Base-by-base conservation (phyloP, 2,113 vertebrate species). In the Plotosus lineatus region DNA sequence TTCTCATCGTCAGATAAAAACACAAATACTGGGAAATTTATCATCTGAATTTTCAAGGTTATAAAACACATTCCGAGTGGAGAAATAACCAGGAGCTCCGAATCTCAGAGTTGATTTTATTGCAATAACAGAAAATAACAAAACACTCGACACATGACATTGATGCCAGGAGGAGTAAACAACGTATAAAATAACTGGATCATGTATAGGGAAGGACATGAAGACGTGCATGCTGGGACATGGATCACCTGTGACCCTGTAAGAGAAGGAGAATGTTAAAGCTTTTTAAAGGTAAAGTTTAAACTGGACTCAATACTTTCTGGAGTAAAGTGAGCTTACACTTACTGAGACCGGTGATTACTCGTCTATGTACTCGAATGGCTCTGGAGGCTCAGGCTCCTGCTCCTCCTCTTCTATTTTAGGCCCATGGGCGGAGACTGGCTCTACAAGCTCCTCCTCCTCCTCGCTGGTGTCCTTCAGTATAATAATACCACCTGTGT, bases 321-420 rank as follows among this genome's bases (percentile, higher is more conserved):
- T 73, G 8, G 28, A 51, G 48, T 73, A 36, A 51, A 73, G 28
- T 48, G 15, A 11, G 51, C 21, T 31, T 55, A 1, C 51, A 61
- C 86, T 3, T 75, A 89, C 91, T 85, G 73, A 75, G n/a, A n/a
- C 14, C 36, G 50, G 61, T 12, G 2, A 11, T 93, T 93, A 99
- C 86, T 99, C 98, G 42, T 99, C 98, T 6, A 96, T 95, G 89
- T 99, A 99, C 87, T 99, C 97, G 9, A 98, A 99, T 7, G 98
- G 96, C 87, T 99, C 97, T 0, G 98, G 98, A 2, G 97, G 94
- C 83, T 99, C 98, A 0, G 97, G 97, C 86, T 99, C 97, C 89
- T 98, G 96, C 72, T 99, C 97, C 58, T 99, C 98, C 84, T 99
- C 97, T 87, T 99, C 97, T 0, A 99, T 99, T 90, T 98, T 99